Percentiles rank a stretch among this genome's conserved stretches.
Conservation (phyloP, 1,140 invertebrate genomes). For the Bombus polaris region DNA sequence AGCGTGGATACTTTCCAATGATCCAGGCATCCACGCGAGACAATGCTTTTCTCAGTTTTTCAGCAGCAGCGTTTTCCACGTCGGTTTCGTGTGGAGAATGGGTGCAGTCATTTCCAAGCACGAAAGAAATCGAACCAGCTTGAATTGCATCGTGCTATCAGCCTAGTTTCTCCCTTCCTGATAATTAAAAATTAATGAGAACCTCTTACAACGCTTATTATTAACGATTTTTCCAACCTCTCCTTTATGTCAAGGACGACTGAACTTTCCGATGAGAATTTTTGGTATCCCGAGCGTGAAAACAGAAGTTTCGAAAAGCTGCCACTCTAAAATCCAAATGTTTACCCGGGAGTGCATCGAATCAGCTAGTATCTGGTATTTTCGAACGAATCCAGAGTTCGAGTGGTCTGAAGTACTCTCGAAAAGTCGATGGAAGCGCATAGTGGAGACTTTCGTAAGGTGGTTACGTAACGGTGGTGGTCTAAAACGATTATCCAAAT, state of each 20-base stretch:
- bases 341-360: background rate
- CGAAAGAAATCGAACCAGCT: constrained; percentile 7
- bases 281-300: background rate
- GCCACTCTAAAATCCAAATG: background rate
- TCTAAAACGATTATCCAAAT: constrained; percentile 10
- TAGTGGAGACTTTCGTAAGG: background rate
- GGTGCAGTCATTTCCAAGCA: background rate
- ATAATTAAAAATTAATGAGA: background rate
- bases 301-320: background rate
- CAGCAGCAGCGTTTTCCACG: background rate
- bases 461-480: constrained; percentile 2
- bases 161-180: background rate
- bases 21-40: background rate
- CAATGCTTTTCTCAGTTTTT: constrained; percentile 13
- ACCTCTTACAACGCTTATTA: too few species aligned
- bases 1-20: constrained; percentile 35
- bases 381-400: constrained; percentile 8
- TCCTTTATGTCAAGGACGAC: background rate
- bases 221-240: background rate
- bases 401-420: constrained; percentile 23
- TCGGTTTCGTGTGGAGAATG: background rate
- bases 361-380: constrained; percentile 2
- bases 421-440: constrained; percentile 24
- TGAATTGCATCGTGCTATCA: background rate
- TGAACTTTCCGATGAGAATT: background rate